phyloP scores from a whole-genome alignment of 2,888 invertebrate genomes.

The Philaethria dido region DNA sequence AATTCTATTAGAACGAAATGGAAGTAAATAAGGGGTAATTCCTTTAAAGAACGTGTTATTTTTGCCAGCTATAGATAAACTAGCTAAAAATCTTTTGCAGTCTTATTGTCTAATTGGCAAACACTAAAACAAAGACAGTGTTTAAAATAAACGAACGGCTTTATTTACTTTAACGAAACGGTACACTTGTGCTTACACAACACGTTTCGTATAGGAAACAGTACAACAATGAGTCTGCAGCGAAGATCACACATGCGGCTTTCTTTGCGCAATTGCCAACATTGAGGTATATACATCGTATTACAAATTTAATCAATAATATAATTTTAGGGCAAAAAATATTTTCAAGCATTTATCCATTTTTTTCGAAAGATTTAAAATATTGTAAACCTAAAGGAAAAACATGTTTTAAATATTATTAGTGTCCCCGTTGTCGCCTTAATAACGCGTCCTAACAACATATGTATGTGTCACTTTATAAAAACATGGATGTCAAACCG shows the following conservation, averaged over 20 bases:
- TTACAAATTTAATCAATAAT: conserved; percentile 53
- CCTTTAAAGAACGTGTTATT: conserved; percentile 22
- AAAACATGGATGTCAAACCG: no score
- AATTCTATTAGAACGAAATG: background rate
- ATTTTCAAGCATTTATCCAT: no score
- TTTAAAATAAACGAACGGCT: conserved; percentile 48
- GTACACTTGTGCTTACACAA: conserved; percentile 67
- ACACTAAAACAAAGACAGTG: conserved; percentile 41
- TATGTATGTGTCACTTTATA: no score
- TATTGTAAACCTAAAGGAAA: background rate
- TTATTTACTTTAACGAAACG: conserved; percentile 53
- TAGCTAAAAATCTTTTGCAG: conserved; percentile 21
- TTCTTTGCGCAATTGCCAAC: conserved; percentile 62
- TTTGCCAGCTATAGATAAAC: conserved; percentile 9
- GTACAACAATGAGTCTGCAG: conserved; percentile 65
- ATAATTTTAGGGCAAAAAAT: conserved; percentile 10
- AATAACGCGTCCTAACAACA: no score
- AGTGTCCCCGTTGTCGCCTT: no score
- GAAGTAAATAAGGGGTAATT: conserved; percentile 4
- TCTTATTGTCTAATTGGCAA: conserved; percentile 37
- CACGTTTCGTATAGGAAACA: conserved; percentile 63
- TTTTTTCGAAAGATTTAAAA: no score
- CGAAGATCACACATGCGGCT: conserved; percentile 72
- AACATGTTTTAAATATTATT: background rate
- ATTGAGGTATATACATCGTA: conserved; percentile 59